These are phyloP conservation scores for Thripadectes ignobilis DNA, from an alignment of 2,797 vertebrate genomes.

Conservation along the genomic window DNA sequence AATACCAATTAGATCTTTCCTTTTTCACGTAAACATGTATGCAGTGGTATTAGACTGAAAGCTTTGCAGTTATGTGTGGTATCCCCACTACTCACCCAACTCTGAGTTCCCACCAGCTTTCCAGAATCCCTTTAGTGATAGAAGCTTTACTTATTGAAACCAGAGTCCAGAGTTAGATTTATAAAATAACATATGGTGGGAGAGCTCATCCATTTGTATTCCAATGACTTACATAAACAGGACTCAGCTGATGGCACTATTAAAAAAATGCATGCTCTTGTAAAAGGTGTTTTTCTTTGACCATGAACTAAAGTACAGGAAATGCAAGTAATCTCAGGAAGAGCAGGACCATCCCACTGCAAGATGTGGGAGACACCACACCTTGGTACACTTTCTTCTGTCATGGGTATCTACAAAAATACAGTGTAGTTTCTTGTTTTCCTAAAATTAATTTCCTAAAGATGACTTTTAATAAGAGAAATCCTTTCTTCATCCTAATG, in stretches of 20 bases:
- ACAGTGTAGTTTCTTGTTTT: background rate
- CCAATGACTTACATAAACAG: accelerated
- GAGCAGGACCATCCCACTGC: background rate
- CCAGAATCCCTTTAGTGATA: background rate
- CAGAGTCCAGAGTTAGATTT: background rate
- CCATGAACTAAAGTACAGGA: background rate
- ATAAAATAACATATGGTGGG: background rate
- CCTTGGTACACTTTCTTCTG: background rate
- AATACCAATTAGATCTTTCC: background rate
- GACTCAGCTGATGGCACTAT: background rate
- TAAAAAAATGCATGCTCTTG: background rate
- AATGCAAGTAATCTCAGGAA: background rate
- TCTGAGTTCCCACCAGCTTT: background rate
- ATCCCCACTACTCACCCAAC: background rate
- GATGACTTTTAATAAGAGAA: background rate
- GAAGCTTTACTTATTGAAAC: background rate
- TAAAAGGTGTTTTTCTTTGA: background rate
- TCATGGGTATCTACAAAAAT: background rate
- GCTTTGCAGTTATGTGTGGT: background rate
- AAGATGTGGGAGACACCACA: background rate
- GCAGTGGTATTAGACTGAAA: background rate
- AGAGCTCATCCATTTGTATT: background rate
- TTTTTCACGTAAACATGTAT: background rate
- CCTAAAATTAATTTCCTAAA: background rate
- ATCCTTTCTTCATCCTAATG: background rate